Evolutionary conservation across 2,113 vertebrate genomes (phyloP).

Genomic region (Columbina picui): DNA sequence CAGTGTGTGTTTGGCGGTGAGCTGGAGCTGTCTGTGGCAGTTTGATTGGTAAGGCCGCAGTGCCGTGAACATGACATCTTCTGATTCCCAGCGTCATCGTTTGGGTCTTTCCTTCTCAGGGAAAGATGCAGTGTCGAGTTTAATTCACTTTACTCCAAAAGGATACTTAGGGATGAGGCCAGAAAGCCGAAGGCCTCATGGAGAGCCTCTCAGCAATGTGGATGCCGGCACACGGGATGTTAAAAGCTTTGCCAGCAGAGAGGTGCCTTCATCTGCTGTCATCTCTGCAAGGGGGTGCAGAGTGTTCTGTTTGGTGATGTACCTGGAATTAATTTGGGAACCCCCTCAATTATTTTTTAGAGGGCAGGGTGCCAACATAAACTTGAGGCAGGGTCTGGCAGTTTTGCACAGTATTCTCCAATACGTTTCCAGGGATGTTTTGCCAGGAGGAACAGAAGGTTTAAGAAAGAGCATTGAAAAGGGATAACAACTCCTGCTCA

Average conservation of each 20-base stretch:
- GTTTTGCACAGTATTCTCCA: not conserved
- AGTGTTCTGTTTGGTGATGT: not conserved
- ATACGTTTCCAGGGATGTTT: not conserved
- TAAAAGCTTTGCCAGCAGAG: not conserved
- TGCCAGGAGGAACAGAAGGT: not conserved
- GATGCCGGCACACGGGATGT: not conserved
- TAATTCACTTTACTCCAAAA: not conserved
- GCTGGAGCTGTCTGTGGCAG: not conserved
- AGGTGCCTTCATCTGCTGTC: not conserved
- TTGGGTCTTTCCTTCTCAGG: not conserved
- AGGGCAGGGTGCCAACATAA: not conserved
- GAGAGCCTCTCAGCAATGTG: not conserved
- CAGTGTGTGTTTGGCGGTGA: not conserved
- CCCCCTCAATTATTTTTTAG: not conserved
- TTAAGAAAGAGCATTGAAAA: not conserved
- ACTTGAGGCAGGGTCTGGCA: not conserved
- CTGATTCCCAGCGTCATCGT: not conserved
- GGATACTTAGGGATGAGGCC: not conserved
- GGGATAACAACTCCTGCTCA: not conserved
- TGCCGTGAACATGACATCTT: not conserved
- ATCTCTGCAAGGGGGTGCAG: not conserved
- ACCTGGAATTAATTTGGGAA: not conserved
- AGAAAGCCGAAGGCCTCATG: not conserved
- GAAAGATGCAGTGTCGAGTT: not conserved
- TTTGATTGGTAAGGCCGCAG: not conserved